Base-by-base conservation (phyloP, 2,888 invertebrate genomes). In the Dysmachus trigonus region DNA sequence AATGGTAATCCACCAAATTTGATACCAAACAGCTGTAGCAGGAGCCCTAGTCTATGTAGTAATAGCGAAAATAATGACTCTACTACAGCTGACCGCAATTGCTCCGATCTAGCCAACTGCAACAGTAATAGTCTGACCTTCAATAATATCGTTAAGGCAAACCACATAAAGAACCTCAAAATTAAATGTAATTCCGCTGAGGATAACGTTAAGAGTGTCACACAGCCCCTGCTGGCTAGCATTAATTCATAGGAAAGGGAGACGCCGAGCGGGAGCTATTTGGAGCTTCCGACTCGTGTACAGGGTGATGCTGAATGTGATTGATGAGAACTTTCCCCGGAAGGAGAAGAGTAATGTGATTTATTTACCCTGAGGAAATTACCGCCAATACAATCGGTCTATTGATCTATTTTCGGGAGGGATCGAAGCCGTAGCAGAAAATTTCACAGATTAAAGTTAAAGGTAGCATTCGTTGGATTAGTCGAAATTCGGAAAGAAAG, bases 111-210 rank as follows among this genome's bases (percentile, higher is more conserved):
- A 85, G 62, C 30, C 86, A 90, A 90, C 87, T 88, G 87, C 86
- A 88, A 88, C 88, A 89, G 88, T 87, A 88, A 87, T 76, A 86
- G 73, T 71, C 51, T 87, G 73, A 85, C 87, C 86, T 89, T 89
- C 87, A 89, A 89, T 87, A 89, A 89, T 88, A 89, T 90, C 87
- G 89, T 90, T 83, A 90, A 90, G 87, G 88, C 89, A 87, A 91
- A 90, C 88, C 90, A 90, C 88, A 89, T 91, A 86, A 90, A 90
- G 88, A 91, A 91, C 88, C 89, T 90, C 82, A 90, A 91, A 87
- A 88, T 89, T 27, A 88, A 90, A 6, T 89, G 90, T 88, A 90
- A 90, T 85, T 88, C 88, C 85, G 73, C 72, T 86, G 88, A 89
- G 47, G 87, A 88, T 74, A 88, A 88, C 31, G 88, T 87, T 85